phyloP scores from a whole-genome alignment of 2,888 invertebrate genomes.

The Odontothrips loti region DNA sequence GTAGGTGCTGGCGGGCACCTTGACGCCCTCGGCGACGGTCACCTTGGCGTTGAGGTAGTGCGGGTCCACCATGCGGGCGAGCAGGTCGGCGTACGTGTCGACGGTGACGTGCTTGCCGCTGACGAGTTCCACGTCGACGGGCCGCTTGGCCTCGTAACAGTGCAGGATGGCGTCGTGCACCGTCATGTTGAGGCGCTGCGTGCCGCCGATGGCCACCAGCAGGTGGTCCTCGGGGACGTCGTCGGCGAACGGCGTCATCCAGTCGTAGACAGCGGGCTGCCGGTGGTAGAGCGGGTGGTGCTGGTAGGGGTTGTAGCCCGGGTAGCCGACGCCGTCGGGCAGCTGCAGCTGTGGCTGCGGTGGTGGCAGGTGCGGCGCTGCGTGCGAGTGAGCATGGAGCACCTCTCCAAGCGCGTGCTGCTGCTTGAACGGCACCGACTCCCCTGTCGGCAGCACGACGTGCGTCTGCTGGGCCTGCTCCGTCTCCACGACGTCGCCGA shows the following conservation, averaged over 20 bases:
- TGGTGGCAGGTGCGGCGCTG: not conserved
- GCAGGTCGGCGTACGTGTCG: not conserved
- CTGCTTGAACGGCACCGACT: not conserved
- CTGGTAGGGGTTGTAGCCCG: constrained; percentile 15
- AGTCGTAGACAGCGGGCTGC: constrained; percentile 21
- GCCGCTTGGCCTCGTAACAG: not conserved
- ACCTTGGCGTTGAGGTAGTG: not conserved
- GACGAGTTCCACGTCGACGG: not conserved
- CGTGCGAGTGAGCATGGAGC: not conserved
- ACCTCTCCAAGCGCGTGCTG: not conserved
- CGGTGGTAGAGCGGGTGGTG: constrained; percentile 1
- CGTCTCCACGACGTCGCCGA: not conserved
- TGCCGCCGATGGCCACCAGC: not conserved
- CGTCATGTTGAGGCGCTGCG: not conserved
- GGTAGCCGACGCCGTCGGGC: not conserved
- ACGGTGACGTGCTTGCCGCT: not conserved
- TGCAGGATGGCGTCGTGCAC: constrained; percentile 12
- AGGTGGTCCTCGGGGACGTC: constrained; percentile 7
- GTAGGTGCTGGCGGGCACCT: not conserved
- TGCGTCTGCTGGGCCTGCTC: not conserved
- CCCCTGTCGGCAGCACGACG: not conserved
- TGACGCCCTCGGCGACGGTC: not conserved
- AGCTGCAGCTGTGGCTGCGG: not conserved
- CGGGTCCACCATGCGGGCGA: not conserved
- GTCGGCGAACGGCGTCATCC: not conserved